phyloP scores from a whole-genome alignment of 2,888 invertebrate species.

The Ochropleura leucogaster region DNA sequence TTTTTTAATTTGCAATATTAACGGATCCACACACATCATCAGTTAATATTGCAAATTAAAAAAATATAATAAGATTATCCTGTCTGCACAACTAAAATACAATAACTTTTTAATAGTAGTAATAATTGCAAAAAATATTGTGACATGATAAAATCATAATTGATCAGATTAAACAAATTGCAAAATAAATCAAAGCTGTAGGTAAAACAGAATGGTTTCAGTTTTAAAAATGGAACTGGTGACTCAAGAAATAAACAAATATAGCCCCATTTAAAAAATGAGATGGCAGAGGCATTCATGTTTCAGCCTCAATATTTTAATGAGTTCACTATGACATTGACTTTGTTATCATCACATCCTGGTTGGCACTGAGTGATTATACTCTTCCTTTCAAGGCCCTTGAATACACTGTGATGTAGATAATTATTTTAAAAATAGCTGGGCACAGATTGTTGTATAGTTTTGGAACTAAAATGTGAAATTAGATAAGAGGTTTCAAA shows the following conservation, averaged over 20 bases:
- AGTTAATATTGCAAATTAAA: no score
- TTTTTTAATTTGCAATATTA: not conserved
- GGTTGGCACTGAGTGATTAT: slow-evolving; percentile 54
- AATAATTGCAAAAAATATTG: not conserved
- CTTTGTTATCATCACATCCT: slow-evolving; percentile 60
- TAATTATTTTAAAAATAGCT: slow-evolving; percentile 27
- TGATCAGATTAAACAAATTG: slow-evolving; percentile 4
- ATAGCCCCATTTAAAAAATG: slow-evolving; percentile 5
- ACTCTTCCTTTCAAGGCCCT: slow-evolving; percentile 36
- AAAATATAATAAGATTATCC: no score
- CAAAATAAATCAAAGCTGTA: not conserved
- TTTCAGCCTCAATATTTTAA: slow-evolving; percentile 35
- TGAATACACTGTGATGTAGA: slow-evolving; percentile 5
- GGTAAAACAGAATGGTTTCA: not conserved
- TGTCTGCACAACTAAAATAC: not conserved
- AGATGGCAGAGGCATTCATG: slow-evolving; percentile 11
- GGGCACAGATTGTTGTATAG: not conserved
- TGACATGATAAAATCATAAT: not conserved
- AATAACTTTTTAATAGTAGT: not conserved
- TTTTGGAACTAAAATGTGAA: slow-evolving; percentile 9
- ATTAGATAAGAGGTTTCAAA: slow-evolving; percentile 4
- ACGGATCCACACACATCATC: no score
- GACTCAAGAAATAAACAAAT: slow-evolving; percentile 8
- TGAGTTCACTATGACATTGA: slow-evolving; percentile 48
- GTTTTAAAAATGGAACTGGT: slow-evolving; percentile 21